Percentiles rank a stretch among this genome's conserved stretches.
Evolutionary conservation across 2,113 vertebrate species (phyloP).

Genomic region (Monopterus albus): DNA sequence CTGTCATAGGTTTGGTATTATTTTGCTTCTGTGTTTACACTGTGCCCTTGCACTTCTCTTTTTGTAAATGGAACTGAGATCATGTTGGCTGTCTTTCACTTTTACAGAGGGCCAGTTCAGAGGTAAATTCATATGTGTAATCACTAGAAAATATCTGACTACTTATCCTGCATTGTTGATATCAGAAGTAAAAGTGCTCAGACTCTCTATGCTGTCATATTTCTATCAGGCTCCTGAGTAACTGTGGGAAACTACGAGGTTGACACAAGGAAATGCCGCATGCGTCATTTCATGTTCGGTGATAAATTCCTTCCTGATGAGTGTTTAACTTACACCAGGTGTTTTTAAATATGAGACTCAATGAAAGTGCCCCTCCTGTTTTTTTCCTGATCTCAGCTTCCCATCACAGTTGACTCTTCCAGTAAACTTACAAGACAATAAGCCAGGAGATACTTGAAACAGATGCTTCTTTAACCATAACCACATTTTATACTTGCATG

Average conservation of each 20-base stretch:
- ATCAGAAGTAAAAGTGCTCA: no score
- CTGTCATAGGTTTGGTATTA: background rate
- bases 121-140: background rate
- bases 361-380: background rate
- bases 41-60: background rate
- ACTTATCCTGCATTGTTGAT: no score
- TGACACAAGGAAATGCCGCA: conserved; percentile 6
- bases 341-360: conserved; percentile 1
- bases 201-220: background rate
- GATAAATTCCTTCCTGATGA: background rate
- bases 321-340: background rate
- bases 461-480: background rate
- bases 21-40: background rate
- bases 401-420: background rate
- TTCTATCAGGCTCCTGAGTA: background rate
- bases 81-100: background rate
- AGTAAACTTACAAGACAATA: background rate
- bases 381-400: background rate
- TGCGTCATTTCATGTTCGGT: background rate
- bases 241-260: background rate
- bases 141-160: background rate
- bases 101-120: background rate
- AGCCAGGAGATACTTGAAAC: background rate
- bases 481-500: background rate
- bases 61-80: background rate